phyloP scores from a whole-genome alignment of 1,140 invertebrate genomes.

The Tigriopus japonicus region DNA sequence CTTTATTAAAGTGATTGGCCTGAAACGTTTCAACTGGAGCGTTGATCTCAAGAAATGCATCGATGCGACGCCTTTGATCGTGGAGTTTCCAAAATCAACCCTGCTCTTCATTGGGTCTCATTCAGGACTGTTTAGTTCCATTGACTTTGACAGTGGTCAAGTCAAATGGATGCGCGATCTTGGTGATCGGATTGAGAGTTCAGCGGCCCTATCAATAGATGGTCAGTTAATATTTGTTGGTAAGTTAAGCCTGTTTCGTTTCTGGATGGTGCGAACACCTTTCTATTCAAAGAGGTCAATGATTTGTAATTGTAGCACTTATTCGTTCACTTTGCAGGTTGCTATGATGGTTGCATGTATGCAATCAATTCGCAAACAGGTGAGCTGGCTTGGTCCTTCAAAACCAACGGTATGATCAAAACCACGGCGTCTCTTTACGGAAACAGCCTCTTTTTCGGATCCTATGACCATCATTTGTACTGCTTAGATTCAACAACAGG shows the following conservation, averaged over 20 bases:
- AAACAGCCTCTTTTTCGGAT: not conserved
- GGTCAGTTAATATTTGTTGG: not conserved
- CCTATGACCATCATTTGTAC: conserved; percentile 4
- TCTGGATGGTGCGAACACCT: too few relatives aligned
- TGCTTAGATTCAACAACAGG: not conserved
- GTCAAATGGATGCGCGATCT: not conserved
- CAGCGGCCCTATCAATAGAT: not conserved
- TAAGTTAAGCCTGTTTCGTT: not conserved
- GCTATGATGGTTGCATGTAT: not conserved
- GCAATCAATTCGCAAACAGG: not conserved
- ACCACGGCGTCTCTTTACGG: not conserved
- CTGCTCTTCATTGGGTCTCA: conserved; percentile 1
- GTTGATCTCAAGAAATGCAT: conserved; percentile 11
- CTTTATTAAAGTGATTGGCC: too few relatives aligned
- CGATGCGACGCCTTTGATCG: not conserved
- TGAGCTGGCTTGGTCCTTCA: not conserved
- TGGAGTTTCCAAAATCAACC: not conserved
- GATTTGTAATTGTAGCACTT: too few relatives aligned
- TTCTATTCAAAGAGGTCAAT: too few relatives aligned
- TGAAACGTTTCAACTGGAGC: not conserved
- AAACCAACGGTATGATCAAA: not conserved
- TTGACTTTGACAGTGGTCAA: not conserved
- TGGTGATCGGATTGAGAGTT: not conserved
- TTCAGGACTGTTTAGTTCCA: not conserved
- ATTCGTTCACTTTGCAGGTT: not conserved